Base-by-base conservation (phyloP, 2,797 vertebrate genomes). In the Sebastes trivittatus region DNA sequence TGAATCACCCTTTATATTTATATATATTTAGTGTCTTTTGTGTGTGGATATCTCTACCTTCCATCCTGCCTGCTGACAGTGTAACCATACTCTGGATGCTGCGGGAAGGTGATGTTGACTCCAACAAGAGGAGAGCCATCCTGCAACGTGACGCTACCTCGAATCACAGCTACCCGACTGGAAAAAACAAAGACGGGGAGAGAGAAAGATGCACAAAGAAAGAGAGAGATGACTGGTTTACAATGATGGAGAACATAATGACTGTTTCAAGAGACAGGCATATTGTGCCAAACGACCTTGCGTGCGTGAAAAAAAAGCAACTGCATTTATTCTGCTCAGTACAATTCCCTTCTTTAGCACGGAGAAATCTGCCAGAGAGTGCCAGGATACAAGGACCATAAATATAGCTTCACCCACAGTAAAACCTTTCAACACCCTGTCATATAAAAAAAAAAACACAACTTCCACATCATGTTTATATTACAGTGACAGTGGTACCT, bases 41-140 rank as follows among this genome's bases (percentile, higher is more conserved):
- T 30, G 49, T 32, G 55, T 52, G 42, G 22, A 14, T 23, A 23
- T 72, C 13, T 64, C 25, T 94, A 99, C 98, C 98, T 98, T 85
- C 98, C 98, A 77, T 99, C 98, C 91, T 99, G 97, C 11, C 98
- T 95, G 49, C 97, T 99, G 95, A 98, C 96, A 25, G 97, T 99
- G 92, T 97, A 98, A 14, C 98, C 98, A 1, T 97, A 98, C 86
- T 98, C 97, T 5, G 95, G 95, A 90, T 97, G 98, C 85, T 98
- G 96, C 13, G 97, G 95, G 93, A 99, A 99, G 84, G 97, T 98
- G 92, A 99, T 96, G 36, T 99, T 99, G 71, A 99, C 98, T 25
- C 98, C 98, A 23, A 99, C 98, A 74, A 99, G 92, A 66, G 98
- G 97, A 0, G 97, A 97, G 77, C 97, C 97, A 4, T 99, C 98